phyloP scores from a whole-genome alignment of 2,797 vertebrate species.

The Tenualosa thibaudeaui region DNA sequence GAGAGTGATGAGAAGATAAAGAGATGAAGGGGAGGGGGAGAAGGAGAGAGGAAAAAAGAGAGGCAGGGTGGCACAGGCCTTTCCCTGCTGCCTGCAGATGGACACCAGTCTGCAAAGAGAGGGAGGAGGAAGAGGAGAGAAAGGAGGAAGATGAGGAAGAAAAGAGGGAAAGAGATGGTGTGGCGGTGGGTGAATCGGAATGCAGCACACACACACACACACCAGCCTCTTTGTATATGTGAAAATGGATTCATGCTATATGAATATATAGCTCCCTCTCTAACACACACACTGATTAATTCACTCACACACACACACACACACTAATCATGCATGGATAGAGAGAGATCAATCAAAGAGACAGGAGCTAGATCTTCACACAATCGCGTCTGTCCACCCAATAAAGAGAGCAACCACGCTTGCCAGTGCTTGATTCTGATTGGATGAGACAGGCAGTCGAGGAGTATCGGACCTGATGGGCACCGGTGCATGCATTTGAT shows the following conservation, averaged over 20 bases:
- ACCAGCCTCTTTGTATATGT: background rate
- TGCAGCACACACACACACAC: background rate
- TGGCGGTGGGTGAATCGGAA: background rate
- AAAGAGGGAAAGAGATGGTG: background rate
- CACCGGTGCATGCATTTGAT: background rate
- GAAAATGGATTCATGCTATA: background rate
- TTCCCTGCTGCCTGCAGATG: background rate
- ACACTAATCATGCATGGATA: background rate
- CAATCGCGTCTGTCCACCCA: background rate
- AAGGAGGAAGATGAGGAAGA: background rate
- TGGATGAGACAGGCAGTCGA: slow-evolving; percentile 10
- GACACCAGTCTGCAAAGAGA: background rate
- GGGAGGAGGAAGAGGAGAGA: background rate
- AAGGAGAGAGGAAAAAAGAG: background rate
- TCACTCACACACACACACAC: slow-evolving; percentile 7
- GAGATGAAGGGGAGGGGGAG: background rate
- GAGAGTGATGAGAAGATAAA: background rate
- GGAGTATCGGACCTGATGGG: background rate
- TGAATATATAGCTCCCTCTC: background rate
- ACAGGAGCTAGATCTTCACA: background rate
- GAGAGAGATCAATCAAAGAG: background rate
- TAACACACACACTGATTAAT: background rate
- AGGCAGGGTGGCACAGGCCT: slow-evolving; percentile 6
- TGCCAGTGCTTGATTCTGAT: background rate
- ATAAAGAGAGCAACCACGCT: background rate